Percentiles rank a stretch among this genome's conserved stretches.
Conservation (phyloP, 2,797 vertebrate species). For the Alca torda region DNA sequence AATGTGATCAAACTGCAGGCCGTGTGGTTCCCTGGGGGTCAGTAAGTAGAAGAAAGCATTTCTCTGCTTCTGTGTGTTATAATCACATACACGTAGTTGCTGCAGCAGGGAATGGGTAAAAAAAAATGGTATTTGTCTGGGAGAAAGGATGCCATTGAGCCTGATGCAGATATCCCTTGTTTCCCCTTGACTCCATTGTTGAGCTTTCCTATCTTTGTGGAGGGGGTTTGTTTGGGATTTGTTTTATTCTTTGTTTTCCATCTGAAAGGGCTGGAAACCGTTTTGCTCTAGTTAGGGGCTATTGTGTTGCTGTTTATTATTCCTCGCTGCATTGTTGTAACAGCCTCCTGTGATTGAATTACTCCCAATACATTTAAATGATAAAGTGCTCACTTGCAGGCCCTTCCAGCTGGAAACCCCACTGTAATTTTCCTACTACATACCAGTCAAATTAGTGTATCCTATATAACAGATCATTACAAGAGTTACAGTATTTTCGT, state of each 20-base stretch:
- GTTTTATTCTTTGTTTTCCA: conserved; percentile 15
- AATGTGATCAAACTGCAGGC: neutral
- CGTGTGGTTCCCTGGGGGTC: neutral
- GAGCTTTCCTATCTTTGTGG: neutral
- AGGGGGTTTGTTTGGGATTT: neutral
- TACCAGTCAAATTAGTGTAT: neutral
- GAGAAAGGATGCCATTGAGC: neutral
- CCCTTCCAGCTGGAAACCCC: conserved; percentile 16
- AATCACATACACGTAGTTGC: neutral
- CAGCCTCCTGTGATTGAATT: neutral
- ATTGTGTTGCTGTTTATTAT: conserved; percentile 11
- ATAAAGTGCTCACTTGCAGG: neutral
- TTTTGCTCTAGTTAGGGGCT: neutral
- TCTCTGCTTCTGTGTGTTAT: neutral
- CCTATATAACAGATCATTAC: neutral
- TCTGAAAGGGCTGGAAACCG: neutral
- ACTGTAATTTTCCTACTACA: neutral
- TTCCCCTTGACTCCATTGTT: neutral
- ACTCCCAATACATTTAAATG: neutral
- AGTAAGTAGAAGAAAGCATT: neutral
- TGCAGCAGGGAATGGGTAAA: neutral
- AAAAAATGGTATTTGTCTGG: neutral
- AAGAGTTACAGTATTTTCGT: neutral
- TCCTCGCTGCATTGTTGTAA: neutral
- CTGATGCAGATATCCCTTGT: neutral